Evolutionary conservation across 2,113 vertebrate species (phyloP).

Genomic region (Pica pica): DNA sequence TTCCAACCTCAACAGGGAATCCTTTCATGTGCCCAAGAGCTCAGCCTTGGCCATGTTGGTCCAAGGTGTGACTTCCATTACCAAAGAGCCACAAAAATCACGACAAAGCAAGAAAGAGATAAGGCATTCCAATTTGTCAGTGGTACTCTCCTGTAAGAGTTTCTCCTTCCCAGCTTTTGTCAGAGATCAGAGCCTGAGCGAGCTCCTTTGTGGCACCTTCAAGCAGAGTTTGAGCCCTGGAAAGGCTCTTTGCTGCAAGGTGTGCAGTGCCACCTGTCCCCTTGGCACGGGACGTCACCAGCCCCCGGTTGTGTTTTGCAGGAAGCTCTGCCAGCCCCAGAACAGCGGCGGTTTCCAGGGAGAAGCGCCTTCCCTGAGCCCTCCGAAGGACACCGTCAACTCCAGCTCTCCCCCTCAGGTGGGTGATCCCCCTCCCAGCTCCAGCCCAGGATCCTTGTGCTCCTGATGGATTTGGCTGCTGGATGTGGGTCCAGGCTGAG

Average conservation of each 20-base stretch:
- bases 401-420: conserved; percentile 87
- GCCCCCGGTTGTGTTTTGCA: conserved; percentile 19
- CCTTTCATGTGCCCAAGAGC: fast-evolving
- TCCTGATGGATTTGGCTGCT: neutral
- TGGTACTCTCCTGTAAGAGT: neutral
- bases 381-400: conserved; percentile 79
- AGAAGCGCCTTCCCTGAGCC: conserved; percentile 79
- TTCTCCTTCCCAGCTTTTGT: neutral
- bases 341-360: conserved; percentile 64
- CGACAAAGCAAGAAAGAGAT: fast-evolving
- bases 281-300: fast-evolving
- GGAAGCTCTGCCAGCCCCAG: conserved; percentile 85
- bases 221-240: fast-evolving
- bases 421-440: neutral
- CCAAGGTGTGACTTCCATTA: neutral
- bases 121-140: fast-evolving
- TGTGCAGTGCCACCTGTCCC: neutral
- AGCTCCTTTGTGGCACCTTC: neutral
- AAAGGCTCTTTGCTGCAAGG: neutral
- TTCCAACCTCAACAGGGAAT: neutral
- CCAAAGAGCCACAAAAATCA: neutral
- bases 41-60: neutral
- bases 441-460: fast-evolving
- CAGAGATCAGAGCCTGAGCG: fast-evolving
- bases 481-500: neutral